Conservation (phyloP, 1,140 invertebrate genomes). For the Littorina saxatilis region DNA sequence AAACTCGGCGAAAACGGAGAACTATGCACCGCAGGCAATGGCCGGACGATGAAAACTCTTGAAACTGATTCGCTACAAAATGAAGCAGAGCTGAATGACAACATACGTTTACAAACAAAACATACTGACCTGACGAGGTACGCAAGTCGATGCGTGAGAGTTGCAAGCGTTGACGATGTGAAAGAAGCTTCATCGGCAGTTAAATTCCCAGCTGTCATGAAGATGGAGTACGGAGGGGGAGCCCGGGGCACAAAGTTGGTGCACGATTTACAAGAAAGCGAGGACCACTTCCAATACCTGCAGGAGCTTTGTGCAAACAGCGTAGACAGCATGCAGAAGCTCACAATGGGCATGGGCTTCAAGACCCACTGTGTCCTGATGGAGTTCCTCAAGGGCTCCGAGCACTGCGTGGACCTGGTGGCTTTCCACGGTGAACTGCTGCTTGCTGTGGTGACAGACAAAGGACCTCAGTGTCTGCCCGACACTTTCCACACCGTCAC, state of each 20-base stretch:
- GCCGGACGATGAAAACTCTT: no score
- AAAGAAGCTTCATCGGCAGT: background rate
- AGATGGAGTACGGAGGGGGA: conserved; percentile 41
- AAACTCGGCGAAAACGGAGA: no score
- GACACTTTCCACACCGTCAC: background rate
- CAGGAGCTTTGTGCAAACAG: background rate
- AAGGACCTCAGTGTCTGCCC: conserved; percentile 24
- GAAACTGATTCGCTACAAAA: no score
- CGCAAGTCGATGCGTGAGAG: background rate
- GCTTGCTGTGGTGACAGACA: conserved; percentile 44
- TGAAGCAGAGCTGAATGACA: no score
- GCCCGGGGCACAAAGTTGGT: conserved; percentile 31
- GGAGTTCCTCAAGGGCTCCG: conserved; percentile 42
- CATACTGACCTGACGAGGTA: conserved; percentile 15
- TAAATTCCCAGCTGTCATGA: conserved; percentile 39
- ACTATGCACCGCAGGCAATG: no score
- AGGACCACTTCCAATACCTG: background rate
- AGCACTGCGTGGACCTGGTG: conserved; percentile 46
- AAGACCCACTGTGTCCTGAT: no score
- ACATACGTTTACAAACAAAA: no score
- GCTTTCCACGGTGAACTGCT: conserved; percentile 44
- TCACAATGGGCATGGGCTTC: background rate
- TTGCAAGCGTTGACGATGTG: conserved; percentile 10
- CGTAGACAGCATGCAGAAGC: background rate
- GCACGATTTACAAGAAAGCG: conserved; percentile 13